phyloP scores from a whole-genome alignment of 2,797 vertebrate genomes.

The Arnoldichthys spilopterus region DNA sequence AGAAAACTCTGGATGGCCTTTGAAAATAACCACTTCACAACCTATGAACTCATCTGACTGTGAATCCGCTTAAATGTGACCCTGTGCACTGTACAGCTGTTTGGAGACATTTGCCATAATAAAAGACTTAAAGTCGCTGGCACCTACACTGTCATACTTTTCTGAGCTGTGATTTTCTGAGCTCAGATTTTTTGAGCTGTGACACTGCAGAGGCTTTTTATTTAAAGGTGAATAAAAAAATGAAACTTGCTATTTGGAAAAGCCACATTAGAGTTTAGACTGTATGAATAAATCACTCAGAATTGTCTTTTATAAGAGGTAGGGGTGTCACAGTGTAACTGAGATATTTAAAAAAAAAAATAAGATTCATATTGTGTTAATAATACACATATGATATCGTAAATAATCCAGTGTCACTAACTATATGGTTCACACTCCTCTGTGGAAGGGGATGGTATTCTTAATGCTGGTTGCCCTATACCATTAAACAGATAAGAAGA shows the following conservation, averaged over 20 bases:
- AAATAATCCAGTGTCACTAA: too few species aligned
- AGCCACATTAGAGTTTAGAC: neutral
- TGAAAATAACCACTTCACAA: neutral
- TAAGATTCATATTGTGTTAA: too few species aligned
- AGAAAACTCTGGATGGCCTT: neutral
- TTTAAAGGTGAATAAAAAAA: neutral
- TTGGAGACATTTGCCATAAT: neutral
- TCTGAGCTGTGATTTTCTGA: neutral
- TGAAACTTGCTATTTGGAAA: neutral
- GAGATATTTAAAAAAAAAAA: too few species aligned
- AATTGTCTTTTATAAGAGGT: neutral
- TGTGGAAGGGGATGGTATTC: too few species aligned
- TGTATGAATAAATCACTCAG: neutral
- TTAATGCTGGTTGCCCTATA: too few species aligned
- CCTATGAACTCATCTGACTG: neutral
- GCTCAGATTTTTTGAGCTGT: too few species aligned
- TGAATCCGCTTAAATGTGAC: neutral
- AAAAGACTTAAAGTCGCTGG: slow-evolving; percentile 6
- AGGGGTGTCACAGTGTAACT: neutral
- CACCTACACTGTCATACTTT: neutral
- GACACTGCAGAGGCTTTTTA: neutral
- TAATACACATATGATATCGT: too few species aligned
- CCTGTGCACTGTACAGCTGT: slow-evolving; percentile 4
- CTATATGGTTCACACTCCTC: too few species aligned
- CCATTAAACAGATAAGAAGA: too few species aligned